Evolutionary conservation across 2,113 vertebrate species (phyloP).

Genomic region (Notiomystis cincta): DNA sequence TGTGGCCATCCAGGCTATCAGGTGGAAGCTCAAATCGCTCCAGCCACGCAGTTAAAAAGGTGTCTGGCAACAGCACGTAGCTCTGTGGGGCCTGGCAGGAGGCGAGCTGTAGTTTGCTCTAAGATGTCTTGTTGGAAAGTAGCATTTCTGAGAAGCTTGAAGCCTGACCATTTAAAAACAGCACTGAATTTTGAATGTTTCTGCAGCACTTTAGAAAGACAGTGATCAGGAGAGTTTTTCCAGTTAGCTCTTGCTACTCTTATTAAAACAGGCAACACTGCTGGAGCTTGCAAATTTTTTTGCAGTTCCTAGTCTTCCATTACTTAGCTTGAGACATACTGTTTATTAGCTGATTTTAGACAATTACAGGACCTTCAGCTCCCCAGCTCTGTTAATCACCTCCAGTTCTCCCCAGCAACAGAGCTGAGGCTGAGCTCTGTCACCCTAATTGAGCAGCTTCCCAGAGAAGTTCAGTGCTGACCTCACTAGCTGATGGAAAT

Average conservation of each 20-base stretch:
- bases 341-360: not conserved
- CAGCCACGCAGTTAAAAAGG: not conserved
- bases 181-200: not conserved
- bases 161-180: not conserved
- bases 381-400: not conserved
- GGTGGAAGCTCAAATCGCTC: not conserved
- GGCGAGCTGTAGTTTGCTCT: not conserved
- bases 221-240: not conserved
- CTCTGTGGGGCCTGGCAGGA: not conserved
- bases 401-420: not conserved
- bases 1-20: rapidly evolving
- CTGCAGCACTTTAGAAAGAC: not conserved
- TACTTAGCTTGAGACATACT: not conserved
- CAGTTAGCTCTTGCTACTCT: not conserved
- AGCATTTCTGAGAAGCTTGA: not conserved
- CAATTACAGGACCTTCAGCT: not conserved
- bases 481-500: not conserved
- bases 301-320: not conserved
- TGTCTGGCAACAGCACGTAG: not conserved
- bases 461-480: not conserved
- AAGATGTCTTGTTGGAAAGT: not conserved
- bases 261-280: not conserved
- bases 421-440: not conserved
- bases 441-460: not conserved
- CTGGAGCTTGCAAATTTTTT: not conserved